Percentiles rank a stretch among this genome's conserved stretches.
phyloP scores from a whole-genome alignment of 2,888 invertebrate genomes.

The Alsophila aescularia region DNA sequence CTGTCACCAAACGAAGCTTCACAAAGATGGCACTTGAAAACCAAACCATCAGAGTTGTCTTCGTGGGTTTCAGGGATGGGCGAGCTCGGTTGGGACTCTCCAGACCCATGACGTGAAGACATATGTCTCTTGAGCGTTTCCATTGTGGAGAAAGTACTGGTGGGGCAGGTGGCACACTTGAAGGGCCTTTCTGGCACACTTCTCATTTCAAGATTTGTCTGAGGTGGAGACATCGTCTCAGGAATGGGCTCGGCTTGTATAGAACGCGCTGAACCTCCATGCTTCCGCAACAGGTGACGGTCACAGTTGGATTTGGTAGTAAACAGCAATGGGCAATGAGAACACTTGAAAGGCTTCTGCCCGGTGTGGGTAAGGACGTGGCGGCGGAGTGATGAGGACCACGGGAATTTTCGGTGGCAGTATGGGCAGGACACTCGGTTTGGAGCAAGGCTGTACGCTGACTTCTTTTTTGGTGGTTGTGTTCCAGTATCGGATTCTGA shows the following conservation, averaged over 20 bases:
- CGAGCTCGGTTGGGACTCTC: conserved; percentile 74
- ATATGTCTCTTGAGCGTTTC: conserved; percentile 92
- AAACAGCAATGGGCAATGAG: conserved; percentile 95
- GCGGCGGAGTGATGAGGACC: conserved; percentile 97
- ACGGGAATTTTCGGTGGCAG: conserved; percentile 97
- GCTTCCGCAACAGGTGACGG: conserved; percentile 95
- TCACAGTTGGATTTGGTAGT: conserved; percentile 99
- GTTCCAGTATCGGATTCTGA: conserved; percentile 86
- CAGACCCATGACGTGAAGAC: conserved; percentile 87
- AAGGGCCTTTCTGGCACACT: conserved; percentile 91
- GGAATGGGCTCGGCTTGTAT: conserved; percentile 70
- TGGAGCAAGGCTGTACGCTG: conserved; percentile 97
- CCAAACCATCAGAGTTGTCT: conserved; percentile 84
- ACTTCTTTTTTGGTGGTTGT: conserved; percentile 91
- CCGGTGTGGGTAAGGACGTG: conserved; percentile 98
- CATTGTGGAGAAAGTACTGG: conserved; percentile 91
- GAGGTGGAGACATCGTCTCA: conserved; percentile 62
- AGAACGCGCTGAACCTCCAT: conserved; percentile 82
- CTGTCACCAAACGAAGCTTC: conserved; percentile 93
- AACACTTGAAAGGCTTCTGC: conserved; percentile 98
- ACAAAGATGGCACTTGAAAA: conserved; percentile 97
- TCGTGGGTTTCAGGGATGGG: conserved; percentile 63
- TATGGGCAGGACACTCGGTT: conserved; percentile 97
- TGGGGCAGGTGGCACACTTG: conserved; percentile 92
- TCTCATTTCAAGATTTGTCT: conserved; percentile 72